Conservation (phyloP, 1,140 invertebrate species). For the Leptoteleia sp. region DNA sequence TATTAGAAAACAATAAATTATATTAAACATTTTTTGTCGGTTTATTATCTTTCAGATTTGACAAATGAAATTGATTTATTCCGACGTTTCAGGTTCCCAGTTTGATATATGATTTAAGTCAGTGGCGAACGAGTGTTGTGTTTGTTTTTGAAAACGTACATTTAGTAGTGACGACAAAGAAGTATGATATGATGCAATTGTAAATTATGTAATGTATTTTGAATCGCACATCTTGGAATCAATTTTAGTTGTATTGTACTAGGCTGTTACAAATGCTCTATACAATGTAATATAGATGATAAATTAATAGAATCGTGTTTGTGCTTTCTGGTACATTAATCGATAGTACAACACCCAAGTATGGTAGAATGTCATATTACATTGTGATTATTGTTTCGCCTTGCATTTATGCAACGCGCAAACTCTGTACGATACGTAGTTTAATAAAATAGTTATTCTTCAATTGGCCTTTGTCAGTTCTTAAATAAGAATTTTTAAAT, state of each 20-base stretch:
- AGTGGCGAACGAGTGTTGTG: slow-evolving; percentile 11
- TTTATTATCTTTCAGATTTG: too few species aligned
- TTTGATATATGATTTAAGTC: slow-evolving; percentile 33
- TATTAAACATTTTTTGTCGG: too few species aligned
- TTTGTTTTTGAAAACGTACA: slow-evolving; percentile 16
- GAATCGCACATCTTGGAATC: slow-evolving; percentile 54
- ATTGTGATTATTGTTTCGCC: slow-evolving; percentile 46
- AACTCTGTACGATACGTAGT: slow-evolving; percentile 55
- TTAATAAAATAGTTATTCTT: slow-evolving; percentile 58
- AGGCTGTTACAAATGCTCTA: slow-evolving; percentile 35
- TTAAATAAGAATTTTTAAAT: too few species aligned
- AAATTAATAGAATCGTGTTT: slow-evolving; percentile 40
- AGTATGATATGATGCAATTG: slow-evolving; percentile 43
- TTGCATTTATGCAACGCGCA: background rate
- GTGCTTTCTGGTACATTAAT: slow-evolving; percentile 47
- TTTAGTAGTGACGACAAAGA: slow-evolving; percentile 18
- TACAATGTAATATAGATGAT: slow-evolving; percentile 54
- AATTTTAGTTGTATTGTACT: slow-evolving; percentile 49
- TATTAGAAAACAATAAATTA: too few species aligned
- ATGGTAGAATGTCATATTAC: slow-evolving; percentile 44
- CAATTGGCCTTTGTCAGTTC: slow-evolving; percentile 16
- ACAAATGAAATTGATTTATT: background rate
- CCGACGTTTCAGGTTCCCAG: slow-evolving; percentile 6
- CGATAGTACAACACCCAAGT: slow-evolving; percentile 38
- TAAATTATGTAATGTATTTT: slow-evolving; percentile 64